Evolutionary conservation across 2,888 invertebrate species (phyloP).

Genomic region (Malthinus flaveolus): DNA sequence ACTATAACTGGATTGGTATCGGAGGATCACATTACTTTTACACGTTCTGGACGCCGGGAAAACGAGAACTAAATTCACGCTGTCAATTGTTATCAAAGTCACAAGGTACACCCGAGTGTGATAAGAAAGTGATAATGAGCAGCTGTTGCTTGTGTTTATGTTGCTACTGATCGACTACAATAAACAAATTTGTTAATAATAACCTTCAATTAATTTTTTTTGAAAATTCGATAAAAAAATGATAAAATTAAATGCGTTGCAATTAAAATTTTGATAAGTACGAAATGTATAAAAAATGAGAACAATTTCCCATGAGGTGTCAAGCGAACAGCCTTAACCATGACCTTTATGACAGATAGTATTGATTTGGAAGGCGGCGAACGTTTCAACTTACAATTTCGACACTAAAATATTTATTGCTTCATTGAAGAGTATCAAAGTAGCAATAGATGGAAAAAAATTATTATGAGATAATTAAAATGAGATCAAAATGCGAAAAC

Average conservation of each 20-base stretch:
- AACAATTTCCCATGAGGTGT: constrained; percentile 10
- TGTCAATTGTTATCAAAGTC: constrained; percentile 20
- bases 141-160: constrained; percentile 27
- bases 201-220: background rate
- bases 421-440: background rate
- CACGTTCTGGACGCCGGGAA: constrained; percentile 2
- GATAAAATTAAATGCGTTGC: no score
- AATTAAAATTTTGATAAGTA: background rate
- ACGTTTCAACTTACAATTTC: background rate
- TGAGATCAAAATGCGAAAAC: no score
- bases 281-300: background rate
- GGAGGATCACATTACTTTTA: constrained; percentile 12
- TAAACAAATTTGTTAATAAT: background rate
- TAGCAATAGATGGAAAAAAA: background rate
- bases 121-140: constrained; percentile 21
- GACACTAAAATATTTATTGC: background rate
- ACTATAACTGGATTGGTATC: constrained; percentile 18
- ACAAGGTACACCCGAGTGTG: constrained; percentile 25
- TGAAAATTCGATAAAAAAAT: no score
- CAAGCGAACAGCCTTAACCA: constrained; percentile 5
- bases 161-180: constrained; percentile 1
- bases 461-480: background rate
- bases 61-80: background rate
- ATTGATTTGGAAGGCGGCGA: constrained; percentile 4
- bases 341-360: constrained; percentile 9